Percentiles rank a stretch among this genome's conserved stretches.
These are phyloP conservation scores for Thelaira solivaga DNA, from an alignment of 2,888 invertebrate species.

Conservation along the genomic window DNA sequence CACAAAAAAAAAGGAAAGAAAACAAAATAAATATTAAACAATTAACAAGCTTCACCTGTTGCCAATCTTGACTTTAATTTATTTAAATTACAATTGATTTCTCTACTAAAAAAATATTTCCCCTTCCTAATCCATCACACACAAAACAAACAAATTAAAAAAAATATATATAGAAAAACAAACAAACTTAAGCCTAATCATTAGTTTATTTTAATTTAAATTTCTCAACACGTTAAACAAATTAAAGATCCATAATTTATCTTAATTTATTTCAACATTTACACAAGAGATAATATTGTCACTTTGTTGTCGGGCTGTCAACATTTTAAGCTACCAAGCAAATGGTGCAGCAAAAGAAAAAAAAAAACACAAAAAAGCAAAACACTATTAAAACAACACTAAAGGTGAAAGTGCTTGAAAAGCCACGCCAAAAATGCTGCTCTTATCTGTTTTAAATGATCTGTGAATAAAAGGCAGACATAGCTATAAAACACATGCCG, in stretches of 20 bases:
- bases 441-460: constrained; percentile 57
- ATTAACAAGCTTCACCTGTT: constrained; percentile 33
- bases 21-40: no score
- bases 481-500: neutral
- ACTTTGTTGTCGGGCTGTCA: constrained; percentile 48
- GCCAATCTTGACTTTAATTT: constrained; percentile 38
- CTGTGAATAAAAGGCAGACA: constrained; percentile 40
- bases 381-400: constrained; percentile 25
- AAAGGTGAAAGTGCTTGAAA: constrained; percentile 59
- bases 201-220: constrained; percentile 43
- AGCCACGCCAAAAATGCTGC: constrained; percentile 58
- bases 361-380: neutral
- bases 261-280: constrained; percentile 56
- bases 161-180: neutral
- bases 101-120: constrained; percentile 28
- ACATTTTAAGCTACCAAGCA: constrained; percentile 48
- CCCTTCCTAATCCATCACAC: constrained; percentile 45
- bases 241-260: constrained; percentile 59
- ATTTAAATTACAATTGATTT: constrained; percentile 24
- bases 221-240: constrained; percentile 58
- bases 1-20: neutral
- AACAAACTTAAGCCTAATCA: constrained; percentile 11
- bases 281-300: constrained; percentile 56
- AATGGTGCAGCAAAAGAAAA: neutral
- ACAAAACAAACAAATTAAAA: neutral